phyloP scores from a whole-genome alignment of 2,888 invertebrate genomes.

The Erebia palarica region DNA sequence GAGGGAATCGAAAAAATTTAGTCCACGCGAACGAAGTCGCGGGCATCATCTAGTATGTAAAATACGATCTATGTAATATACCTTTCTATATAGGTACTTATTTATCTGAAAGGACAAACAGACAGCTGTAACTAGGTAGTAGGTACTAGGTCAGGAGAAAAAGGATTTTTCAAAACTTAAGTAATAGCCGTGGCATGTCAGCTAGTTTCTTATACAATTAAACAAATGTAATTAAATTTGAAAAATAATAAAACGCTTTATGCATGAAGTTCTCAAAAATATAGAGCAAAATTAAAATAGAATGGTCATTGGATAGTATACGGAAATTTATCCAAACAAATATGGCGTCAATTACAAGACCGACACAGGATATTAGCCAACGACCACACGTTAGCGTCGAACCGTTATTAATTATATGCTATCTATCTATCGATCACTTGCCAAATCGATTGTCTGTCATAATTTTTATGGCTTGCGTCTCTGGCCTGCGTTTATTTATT shows the following conservation, averaged over 20 bases:
- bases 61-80: too few relatives aligned
- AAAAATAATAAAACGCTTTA: neutral
- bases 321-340: conserved; percentile 23
- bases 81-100: too few relatives aligned
- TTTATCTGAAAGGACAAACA: too few relatives aligned
- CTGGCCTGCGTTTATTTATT: conserved; percentile 10
- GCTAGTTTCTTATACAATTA: too few relatives aligned
- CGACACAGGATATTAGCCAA: conserved; percentile 45
- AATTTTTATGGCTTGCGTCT: conserved; percentile 30
- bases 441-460: conserved; percentile 42
- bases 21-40: too few relatives aligned
- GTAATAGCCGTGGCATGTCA: too few relatives aligned
- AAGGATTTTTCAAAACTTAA: too few relatives aligned
- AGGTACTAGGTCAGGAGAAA: too few relatives aligned
- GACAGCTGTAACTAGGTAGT: too few relatives aligned
- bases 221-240: too few relatives aligned
- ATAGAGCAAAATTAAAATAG: conserved; percentile 16
- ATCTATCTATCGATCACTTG: conserved; percentile 30
- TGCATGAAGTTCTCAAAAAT: neutral
- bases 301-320: conserved; percentile 4
- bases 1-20: too few relatives aligned
- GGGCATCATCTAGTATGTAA: too few relatives aligned
- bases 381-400: conserved; percentile 31
- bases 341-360: conserved; percentile 36
- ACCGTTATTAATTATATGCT: conserved; percentile 39